Percentiles rank a stretch among this genome's conserved stretches.
phyloP scores from a whole-genome alignment of 1,140 invertebrate genomes.

The Scylla paramamosain region DNA sequence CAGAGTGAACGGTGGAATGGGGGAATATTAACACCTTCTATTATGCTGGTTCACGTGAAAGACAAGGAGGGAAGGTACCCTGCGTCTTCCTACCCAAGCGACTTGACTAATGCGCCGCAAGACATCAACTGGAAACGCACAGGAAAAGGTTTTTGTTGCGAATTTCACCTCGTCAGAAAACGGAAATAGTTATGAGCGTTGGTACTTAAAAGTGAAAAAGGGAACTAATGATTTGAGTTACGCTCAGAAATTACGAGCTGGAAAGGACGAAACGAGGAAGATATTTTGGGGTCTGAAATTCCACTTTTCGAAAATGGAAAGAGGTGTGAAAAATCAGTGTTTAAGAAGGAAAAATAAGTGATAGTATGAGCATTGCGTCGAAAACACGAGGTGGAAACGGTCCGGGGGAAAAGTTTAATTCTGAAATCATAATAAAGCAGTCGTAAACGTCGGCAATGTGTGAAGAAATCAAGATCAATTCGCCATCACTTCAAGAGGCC shows the following conservation, averaged over 20 bases:
- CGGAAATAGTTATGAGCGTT: not conserved
- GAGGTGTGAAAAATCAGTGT: too few relatives aligned
- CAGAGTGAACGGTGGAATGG: not conserved
- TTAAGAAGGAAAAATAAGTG: too few relatives aligned
- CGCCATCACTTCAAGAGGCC: too few relatives aligned
- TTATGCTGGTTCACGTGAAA: not conserved
- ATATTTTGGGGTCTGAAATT: too few relatives aligned
- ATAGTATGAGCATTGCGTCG: too few relatives aligned
- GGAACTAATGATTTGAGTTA: not conserved
- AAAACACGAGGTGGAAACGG: too few relatives aligned
- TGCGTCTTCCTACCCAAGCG: not conserved
- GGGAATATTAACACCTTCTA: not conserved
- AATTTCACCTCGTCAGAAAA: not conserved
- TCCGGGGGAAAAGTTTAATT: too few relatives aligned
- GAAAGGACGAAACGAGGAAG: not conserved
- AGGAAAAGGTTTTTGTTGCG: not conserved
- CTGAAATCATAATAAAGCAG: too few relatives aligned
- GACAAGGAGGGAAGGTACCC: not conserved
- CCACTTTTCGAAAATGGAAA: too few relatives aligned
- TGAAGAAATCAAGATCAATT: too few relatives aligned
- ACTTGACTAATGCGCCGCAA: not conserved
- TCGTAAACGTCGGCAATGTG: too few relatives aligned
- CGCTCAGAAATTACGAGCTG: not conserved
- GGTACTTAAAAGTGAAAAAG: not conserved
- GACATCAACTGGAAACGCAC: not conserved